Conservation (phyloP, 2,113 vertebrate genomes). For the Phylloscopus whistleri region DNA sequence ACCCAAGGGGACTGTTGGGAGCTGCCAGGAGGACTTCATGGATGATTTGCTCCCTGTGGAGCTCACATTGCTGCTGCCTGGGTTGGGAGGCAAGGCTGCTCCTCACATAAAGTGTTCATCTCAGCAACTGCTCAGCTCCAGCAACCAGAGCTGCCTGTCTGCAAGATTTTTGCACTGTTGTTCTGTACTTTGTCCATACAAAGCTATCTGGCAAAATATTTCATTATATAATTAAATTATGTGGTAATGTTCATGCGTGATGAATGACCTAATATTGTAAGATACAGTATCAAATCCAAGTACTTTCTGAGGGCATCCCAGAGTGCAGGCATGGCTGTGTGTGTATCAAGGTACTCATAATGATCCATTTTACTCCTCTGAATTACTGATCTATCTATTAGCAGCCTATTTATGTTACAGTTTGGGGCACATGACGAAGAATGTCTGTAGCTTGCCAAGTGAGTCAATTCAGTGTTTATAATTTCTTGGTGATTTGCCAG, state of each 20-base stretch:
- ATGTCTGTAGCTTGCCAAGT: conserved; percentile 4
- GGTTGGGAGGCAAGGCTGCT: not conserved
- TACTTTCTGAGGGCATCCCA: not conserved
- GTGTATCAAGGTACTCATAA: not conserved
- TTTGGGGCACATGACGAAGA: not conserved
- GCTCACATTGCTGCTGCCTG: not conserved
- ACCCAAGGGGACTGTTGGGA: not conserved
- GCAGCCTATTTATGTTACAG: not conserved
- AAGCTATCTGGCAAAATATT: not conserved
- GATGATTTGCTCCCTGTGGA: not conserved
- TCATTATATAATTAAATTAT: not conserved
- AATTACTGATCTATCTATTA: not conserved
- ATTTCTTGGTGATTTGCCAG: conserved; percentile 21
- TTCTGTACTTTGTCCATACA: not conserved
- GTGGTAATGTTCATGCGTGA: rapidly evolving
- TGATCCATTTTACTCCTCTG: not conserved
- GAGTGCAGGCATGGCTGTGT: not conserved
- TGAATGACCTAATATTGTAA: not conserved
- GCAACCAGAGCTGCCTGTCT: not conserved
- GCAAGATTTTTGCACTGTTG: not conserved
- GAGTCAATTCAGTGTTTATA: not conserved
- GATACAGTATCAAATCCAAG: not conserved
- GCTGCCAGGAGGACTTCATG: not conserved
- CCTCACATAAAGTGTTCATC: not conserved
- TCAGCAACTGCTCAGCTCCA: not conserved